Evolutionary conservation across 2,797 vertebrate genomes (phyloP), one percentile per base, ranked within the genome.

Genomic region (Chaunax sp.): DNA sequence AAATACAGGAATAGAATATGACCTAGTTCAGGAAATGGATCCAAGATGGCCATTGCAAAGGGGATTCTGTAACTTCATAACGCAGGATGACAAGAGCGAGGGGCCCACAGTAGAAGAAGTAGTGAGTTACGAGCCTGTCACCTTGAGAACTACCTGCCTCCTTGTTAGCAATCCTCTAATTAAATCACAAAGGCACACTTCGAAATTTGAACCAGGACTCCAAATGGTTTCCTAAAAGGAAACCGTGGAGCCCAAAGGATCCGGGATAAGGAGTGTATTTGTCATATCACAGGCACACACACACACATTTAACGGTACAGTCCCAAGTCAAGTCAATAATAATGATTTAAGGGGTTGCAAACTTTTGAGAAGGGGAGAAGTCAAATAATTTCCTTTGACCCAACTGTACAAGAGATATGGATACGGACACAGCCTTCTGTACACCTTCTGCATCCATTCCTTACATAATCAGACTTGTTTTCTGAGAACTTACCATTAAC

Each of bases 101-200:
- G 51, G n/a, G n/a, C n/a, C n/a, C n/a, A n/a, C n/a, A 52, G 56
- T 52, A 59, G 41, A 47, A 18, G 44, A 18, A 69, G 58, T 5
- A 18, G 49, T 84, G 81, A 87, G 69, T 87, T 83, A 90, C 85
- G 67, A 80, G 64, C 67, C 81, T 87, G 83, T 62, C 82, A 87
- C 66, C 64, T 65, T 43, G 22, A 41, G 49, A 62, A 60, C 41
- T 20, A 59, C 73, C 71, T 56, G 60, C 57, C 65, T 79, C 62
- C 60, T 78, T 49, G 8, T 82, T 74, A 72, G 72, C 65, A 72
- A 54, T 52, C 53, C 59, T 44, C 35, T 80, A 82, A 89, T 87
- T 83, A 68, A 85, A 84, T 80, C 72, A 86, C 72, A 55, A 56
- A 73, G 68, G 62, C 61, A 66, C 45, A 66, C 47, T 72, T 73